These are phyloP conservation scores for Colaptes auratus DNA, from an alignment of 2,113 vertebrate species.

Conservation along the genomic window DNA sequence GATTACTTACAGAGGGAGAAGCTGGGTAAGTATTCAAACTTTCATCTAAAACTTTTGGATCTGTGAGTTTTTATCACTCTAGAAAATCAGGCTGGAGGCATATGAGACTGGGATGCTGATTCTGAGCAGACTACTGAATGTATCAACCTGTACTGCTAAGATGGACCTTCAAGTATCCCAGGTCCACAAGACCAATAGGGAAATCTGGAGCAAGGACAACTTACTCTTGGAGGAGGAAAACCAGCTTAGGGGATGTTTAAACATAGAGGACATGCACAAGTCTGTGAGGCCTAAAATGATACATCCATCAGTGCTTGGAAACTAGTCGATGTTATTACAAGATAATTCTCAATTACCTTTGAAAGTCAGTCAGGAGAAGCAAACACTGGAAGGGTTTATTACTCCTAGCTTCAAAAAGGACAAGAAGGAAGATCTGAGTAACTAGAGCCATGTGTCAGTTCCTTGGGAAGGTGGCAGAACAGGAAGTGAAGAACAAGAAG, in stretches of 20 bases:
- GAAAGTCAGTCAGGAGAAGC: neutral
- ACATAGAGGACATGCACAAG: neutral
- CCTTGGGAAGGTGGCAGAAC: neutral
- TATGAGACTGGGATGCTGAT: neutral
- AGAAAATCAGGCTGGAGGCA: neutral
- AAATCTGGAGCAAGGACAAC: neutral
- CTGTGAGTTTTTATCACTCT: neutral
- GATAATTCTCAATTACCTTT: neutral
- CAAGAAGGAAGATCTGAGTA: neutral
- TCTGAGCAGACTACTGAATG: neutral
- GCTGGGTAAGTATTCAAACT: neutral
- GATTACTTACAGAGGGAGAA: neutral
- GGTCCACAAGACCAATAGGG: neutral
- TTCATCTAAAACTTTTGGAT: neutral
- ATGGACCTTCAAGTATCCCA: neutral
- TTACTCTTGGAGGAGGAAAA: neutral
- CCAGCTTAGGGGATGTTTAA: neutral
- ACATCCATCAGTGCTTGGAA: neutral
- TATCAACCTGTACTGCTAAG: neutral
- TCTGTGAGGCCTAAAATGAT: neutral
- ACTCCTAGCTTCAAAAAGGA: too few species aligned
- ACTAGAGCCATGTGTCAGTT: neutral
- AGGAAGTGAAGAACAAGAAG: neutral
- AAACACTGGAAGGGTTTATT: too few species aligned
- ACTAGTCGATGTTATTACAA: neutral